Conservation (phyloP, 2,797 vertebrate species). For the Amniataba percoides region DNA sequence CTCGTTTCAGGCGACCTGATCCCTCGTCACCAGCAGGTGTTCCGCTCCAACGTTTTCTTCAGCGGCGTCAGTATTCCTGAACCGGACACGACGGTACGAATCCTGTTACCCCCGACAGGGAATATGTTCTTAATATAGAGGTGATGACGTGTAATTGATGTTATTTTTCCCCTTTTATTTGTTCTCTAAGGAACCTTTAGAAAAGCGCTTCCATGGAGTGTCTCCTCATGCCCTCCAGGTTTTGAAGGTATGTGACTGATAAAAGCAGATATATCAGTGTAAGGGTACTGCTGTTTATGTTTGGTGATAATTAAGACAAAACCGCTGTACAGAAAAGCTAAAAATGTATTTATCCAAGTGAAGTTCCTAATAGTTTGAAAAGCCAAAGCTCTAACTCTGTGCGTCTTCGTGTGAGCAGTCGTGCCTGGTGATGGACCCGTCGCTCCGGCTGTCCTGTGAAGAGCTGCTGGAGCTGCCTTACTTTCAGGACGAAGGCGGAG, state of each 20-base stretch:
- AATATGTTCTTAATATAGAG: neutral
- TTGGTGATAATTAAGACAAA: neutral
- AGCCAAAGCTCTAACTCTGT: neutral
- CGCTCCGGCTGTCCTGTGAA: conserved; percentile 87
- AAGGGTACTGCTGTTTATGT: neutral
- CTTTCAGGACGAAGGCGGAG: conserved; percentile 85
- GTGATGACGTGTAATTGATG: neutral
- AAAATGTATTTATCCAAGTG: neutral
- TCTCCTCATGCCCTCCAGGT: conserved; percentile 84
- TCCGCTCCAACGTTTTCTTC: conserved; percentile 92
- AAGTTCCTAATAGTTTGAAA: neutral
- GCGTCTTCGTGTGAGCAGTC: conserved; percentile 75
- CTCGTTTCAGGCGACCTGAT: conserved; percentile 88
- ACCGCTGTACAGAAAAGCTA: neutral
- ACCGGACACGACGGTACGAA: conserved; percentile 85
- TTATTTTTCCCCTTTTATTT: neutral
- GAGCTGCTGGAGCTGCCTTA: conserved; percentile 89
- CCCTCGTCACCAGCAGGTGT: conserved; percentile 91
- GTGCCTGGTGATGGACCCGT: conserved; percentile 91
- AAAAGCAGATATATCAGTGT: neutral
- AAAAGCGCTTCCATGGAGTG: conserved; percentile 87
- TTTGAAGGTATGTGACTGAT: conserved; percentile 86
- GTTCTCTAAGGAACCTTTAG: conserved; percentile 87
- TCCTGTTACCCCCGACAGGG: neutral
- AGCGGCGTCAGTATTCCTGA: conserved; percentile 91